Conservation (phyloP, 1,140 invertebrate genomes). For the Lethocerus indicus region DNA sequence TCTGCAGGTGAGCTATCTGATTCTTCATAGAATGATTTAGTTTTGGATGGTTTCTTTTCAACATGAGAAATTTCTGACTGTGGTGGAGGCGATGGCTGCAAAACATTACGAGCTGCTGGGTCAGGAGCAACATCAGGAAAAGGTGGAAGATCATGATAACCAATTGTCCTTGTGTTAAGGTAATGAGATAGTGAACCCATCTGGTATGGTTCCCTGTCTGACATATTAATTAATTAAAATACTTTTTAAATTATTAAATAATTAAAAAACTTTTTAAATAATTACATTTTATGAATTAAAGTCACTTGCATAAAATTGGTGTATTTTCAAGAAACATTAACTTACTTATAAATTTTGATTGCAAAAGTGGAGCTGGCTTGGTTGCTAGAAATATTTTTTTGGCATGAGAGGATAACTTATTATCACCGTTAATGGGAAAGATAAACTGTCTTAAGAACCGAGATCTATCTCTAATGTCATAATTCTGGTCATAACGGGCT, state of each 20-base stretch:
- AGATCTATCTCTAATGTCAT: slow-evolving; percentile 91
- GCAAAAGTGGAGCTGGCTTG: slow-evolving; percentile 80
- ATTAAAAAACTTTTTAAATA: too few relatives aligned
- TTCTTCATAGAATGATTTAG: slow-evolving; percentile 34
- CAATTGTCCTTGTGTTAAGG: slow-evolving; percentile 64
- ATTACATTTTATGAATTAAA: too few relatives aligned
- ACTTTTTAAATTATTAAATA: too few relatives aligned
- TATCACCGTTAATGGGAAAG: slow-evolving; percentile 36
- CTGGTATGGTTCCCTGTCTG: slow-evolving; percentile 73
- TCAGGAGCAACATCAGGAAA: slow-evolving; percentile 69
- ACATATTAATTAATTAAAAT: slow-evolving; percentile 8
- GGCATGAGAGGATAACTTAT: slow-evolving; percentile 47
- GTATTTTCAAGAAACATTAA: too few relatives aligned
- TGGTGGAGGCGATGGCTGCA: slow-evolving; percentile 26
- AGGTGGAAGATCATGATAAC: slow-evolving; percentile 75
- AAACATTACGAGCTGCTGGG: slow-evolving; percentile 58
- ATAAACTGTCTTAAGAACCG: slow-evolving; percentile 72
- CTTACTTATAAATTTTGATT: slow-evolving; percentile 46
- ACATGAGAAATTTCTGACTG: slow-evolving; percentile 6
- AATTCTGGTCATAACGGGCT: slow-evolving; percentile 94
- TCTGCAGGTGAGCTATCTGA: slow-evolving; percentile 17
- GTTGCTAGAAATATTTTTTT: slow-evolving; percentile 75
- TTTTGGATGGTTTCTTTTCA: slow-evolving; percentile 22
- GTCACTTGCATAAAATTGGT: too few relatives aligned
- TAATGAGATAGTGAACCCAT: slow-evolving; percentile 92